Evolutionary conservation across 1,140 invertebrate genomes (phyloP).

Genomic region (Delia radicum): DNA sequence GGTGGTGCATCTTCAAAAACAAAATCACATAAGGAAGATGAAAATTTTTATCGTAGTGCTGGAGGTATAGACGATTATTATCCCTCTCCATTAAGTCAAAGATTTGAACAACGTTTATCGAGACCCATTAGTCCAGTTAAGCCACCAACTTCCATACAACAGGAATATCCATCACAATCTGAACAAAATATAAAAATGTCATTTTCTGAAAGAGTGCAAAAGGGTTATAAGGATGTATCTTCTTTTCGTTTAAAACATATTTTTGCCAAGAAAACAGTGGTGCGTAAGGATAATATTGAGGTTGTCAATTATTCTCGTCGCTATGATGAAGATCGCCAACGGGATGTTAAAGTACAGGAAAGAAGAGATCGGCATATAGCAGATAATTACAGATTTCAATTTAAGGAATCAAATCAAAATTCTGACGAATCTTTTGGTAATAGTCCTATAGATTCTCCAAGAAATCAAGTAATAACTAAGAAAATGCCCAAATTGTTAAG

Average conservation of each 20-base stretch:
- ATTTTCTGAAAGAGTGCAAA: slow-evolving; percentile 39
- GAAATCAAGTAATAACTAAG: neutral
- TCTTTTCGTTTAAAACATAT: slow-evolving; percentile 48
- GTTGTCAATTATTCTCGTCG: slow-evolving; percentile 45
- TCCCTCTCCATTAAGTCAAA: slow-evolving; percentile 26
- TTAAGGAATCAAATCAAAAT: slow-evolving; percentile 39
- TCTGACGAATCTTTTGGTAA: slow-evolving; percentile 31
- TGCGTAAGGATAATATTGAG: slow-evolving; percentile 41
- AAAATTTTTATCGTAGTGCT: slow-evolving; percentile 39
- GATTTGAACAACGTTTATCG: neutral
- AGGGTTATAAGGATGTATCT: slow-evolving; percentile 45
- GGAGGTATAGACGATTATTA: slow-evolving; percentile 46
- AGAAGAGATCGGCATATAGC: slow-evolving; percentile 41
- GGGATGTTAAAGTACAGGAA: slow-evolving; percentile 35
- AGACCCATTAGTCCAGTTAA: slow-evolving; percentile 21
- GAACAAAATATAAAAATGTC: slow-evolving; percentile 19
- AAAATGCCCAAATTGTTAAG: neutral
- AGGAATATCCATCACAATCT: neutral
- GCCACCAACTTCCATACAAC: neutral
- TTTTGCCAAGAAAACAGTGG: slow-evolving; percentile 44
- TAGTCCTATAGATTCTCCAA: neutral
- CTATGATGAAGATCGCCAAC: slow-evolving; percentile 41
- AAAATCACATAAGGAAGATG: slow-evolving; percentile 20
- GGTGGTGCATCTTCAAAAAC: slow-evolving; percentile 19
- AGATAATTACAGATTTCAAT: slow-evolving; percentile 47